Evolutionary conservation across 2,113 vertebrate genomes (phyloP), one percentile per base, ranked within the genome.

Genomic region (Andinoacara biseriatus): DNA sequence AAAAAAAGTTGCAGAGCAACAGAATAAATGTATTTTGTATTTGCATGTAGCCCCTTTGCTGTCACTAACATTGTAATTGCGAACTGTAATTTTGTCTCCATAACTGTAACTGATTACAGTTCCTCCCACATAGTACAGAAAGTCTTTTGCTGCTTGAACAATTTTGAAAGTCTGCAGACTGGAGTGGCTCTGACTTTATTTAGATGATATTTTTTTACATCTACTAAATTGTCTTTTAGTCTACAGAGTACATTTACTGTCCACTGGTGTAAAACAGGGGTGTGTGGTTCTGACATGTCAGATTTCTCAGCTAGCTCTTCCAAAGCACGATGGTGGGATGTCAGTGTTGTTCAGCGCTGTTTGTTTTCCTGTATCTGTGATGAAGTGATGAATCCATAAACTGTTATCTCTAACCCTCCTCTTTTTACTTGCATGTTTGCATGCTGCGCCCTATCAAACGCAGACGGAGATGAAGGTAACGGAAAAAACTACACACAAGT

Each of bases 401-500:
- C 40, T 82, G 35, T 79, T 80, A 7, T 87, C 59, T 96, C 96
- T 97, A 97, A 97, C 96, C 90, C 56, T 0, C 83, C 74, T 97
- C 91, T 97, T 95, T 97, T 96, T 96, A 95, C 96, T 99, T 87
- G 98, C 97, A 98, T 97, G 97, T 96, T 94, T 98, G 98, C 98
- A 99, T 99, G 98, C 96, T 92, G 97, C 92, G 95, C 94, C 95
- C 93, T 97, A 67, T 96, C 96, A 96, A 96, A 97, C 94, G 91
- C 97, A 99, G 98, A 98, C 89, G 95, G 95, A 94, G 95, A 97
- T 10, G 97, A 98, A 99, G 98, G 97, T 99, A 99, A 98, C 95
- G 89, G 79, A 85, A 89, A 84, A 83, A 80, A 52, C 74, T 83
- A 69, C 74, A 84, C 26, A 56, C 65, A 29, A 40, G 11, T 76